Conservation (phyloP, 1,140 invertebrate species). For the Drosophila mayri region DNA sequence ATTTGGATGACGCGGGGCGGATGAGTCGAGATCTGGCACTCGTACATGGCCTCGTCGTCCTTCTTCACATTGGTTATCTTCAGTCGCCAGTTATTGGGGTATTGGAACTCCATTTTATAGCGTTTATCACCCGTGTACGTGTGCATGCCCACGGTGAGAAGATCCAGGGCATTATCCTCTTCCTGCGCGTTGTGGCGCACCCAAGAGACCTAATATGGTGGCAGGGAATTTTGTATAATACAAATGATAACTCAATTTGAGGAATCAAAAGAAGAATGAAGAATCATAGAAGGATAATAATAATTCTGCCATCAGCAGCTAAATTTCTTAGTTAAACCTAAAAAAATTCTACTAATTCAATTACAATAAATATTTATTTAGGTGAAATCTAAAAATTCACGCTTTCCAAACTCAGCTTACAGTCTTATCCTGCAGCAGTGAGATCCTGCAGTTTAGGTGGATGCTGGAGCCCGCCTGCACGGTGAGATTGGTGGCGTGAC, state of each 20-base stretch:
- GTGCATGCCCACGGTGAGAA: slow-evolving; percentile 89
- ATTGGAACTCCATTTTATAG: slow-evolving; percentile 91
- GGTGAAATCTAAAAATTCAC: not conserved
- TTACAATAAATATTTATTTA: no score
- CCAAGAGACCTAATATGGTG: slow-evolving; percentile 88
- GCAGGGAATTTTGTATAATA: not conserved
- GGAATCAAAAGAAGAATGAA: no score
- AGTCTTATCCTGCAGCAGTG: slow-evolving; percentile 93
- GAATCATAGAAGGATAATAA: no score
- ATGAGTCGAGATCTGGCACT: slow-evolving; percentile 92
- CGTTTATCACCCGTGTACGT: slow-evolving; percentile 91
- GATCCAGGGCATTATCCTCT: slow-evolving; percentile 87
- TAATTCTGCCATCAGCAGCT: no score
- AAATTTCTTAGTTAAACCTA: no score
- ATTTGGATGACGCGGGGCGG: slow-evolving; percentile 90
- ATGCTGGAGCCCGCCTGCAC: slow-evolving; percentile 92
- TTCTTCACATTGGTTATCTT: slow-evolving; percentile 89
- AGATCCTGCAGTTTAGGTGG: slow-evolving; percentile 93
- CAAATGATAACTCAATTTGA: not conserved
- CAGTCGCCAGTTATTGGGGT: slow-evolving; percentile 91
- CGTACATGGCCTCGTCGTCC: slow-evolving; percentile 90
- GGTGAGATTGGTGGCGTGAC: slow-evolving; percentile 90
- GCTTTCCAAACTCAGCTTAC: slow-evolving; percentile 86
- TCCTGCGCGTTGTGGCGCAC: slow-evolving; percentile 88
- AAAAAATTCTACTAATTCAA: no score